These are phyloP conservation scores for Steinernema feltiae DNA, from an alignment of 1,140 invertebrate genomes.

Conservation along the genomic window DNA sequence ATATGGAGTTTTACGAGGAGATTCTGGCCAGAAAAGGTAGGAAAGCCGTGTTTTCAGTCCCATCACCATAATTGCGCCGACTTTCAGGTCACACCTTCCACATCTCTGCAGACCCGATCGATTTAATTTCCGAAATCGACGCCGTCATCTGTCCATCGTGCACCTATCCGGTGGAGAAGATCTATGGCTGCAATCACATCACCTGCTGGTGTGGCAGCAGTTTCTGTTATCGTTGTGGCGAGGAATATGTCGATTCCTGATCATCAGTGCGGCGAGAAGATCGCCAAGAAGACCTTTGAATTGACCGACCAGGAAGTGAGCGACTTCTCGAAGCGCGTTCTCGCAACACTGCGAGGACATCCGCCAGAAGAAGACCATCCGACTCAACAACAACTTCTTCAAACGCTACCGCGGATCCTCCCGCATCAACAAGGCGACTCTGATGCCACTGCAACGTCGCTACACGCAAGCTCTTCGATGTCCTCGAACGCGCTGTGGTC, in stretches of 20 bases:
- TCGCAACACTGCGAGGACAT: background rate
- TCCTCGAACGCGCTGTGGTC: background rate
- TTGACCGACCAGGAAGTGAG: background rate
- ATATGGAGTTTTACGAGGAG: background rate
- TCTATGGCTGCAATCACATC: conserved; percentile 43
- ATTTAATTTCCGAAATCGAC: conserved; percentile 12
- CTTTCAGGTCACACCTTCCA: conserved; percentile 53
- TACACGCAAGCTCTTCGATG: background rate
- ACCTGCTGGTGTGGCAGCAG: conserved; percentile 21
- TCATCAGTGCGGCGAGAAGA: background rate
- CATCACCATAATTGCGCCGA: conserved; percentile 39
- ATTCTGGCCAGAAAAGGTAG: background rate
- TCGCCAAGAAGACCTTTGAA: background rate
- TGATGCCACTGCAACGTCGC: background rate
- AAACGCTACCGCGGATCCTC: background rate
- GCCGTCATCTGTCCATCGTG: conserved; percentile 37
- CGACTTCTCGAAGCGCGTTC: background rate
- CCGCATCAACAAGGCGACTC: background rate
- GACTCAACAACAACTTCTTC: background rate
- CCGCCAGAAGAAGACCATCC: background rate
- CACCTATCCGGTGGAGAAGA: conserved; percentile 38
- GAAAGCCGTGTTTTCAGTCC: conserved; percentile 25
- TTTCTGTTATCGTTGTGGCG: background rate
- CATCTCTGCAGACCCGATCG: conserved; percentile 42
- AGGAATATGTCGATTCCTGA: background rate